phyloP scores from a whole-genome alignment of 2,888 invertebrate genomes.

The Cantharis rufa region DNA sequence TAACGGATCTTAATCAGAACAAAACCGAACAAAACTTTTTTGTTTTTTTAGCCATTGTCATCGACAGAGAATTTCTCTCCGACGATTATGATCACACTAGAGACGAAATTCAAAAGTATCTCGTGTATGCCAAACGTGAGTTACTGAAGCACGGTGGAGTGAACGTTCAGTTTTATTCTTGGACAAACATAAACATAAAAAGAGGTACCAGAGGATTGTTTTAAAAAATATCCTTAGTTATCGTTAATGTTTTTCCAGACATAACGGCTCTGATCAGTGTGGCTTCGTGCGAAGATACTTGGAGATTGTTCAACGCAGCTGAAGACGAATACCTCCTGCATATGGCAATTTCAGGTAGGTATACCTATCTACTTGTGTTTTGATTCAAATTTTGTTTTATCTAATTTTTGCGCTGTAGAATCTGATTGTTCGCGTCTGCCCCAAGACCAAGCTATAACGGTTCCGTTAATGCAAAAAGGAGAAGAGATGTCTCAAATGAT shows the following conservation, averaged over 20 bases:
- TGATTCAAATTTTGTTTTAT: neutral
- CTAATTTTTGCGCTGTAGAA: conserved; percentile 55
- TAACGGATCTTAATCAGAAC: no score
- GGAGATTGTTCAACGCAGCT: conserved; percentile 69
- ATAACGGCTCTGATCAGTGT: conserved; percentile 74
- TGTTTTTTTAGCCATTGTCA: conserved; percentile 64
- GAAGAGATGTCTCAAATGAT: conserved; percentile 79
- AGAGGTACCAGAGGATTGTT: conserved; percentile 61
- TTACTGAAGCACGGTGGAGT: conserved; percentile 72
- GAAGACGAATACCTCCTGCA: conserved; percentile 69
- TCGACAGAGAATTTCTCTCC: conserved; percentile 70
- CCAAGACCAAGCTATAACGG: conserved; percentile 67
- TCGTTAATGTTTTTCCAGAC: conserved; percentile 56
- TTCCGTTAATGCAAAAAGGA: conserved; percentile 69
- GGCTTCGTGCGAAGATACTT: conserved; percentile 75
- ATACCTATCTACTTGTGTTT: neutral
- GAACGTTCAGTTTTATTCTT: conserved; percentile 68
- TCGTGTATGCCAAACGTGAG: conserved; percentile 60
- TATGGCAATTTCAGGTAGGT: conserved; percentile 72
- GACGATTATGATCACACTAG: conserved; percentile 66
- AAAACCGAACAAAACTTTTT: no score
- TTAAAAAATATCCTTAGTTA: neutral
- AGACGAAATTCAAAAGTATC: conserved; percentile 63
- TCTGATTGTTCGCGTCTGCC: conserved; percentile 80
- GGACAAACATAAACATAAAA: conserved; percentile 70